Conservation (phyloP, 2,888 invertebrate species). For the Abscondita cerata region DNA sequence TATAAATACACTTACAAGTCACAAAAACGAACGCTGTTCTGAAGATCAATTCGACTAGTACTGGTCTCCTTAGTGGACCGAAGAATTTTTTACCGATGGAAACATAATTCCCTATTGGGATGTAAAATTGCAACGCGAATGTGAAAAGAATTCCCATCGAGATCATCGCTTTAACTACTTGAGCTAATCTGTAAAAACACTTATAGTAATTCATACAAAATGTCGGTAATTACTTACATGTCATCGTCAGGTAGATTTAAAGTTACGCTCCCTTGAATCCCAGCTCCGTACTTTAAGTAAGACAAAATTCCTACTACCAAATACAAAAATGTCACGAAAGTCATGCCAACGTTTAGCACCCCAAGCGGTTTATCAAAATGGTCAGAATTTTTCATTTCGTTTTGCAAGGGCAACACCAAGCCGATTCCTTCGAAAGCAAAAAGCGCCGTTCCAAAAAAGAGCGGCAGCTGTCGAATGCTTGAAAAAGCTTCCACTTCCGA, state of each 20-base stretch:
- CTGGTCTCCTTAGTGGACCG: constrained; percentile 65
- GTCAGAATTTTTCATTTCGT: constrained; percentile 83
- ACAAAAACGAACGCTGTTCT: constrained; percentile 76
- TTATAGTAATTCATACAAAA: neutral
- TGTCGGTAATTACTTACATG: constrained; percentile 59
- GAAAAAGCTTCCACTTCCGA: constrained; percentile 68
- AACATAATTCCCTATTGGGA: constrained; percentile 90
- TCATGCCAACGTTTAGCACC: constrained; percentile 90
- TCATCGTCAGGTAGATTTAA: constrained; percentile 76
- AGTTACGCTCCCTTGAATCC: constrained; percentile 84
- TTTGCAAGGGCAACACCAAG: constrained; percentile 90
- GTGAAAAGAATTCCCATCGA: constrained; percentile 86
- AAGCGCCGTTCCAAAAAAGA: constrained; percentile 95
- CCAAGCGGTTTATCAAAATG: constrained; percentile 82
- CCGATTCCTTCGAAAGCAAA: constrained; percentile 98
- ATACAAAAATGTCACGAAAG: constrained; percentile 78
- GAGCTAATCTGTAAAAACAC: constrained; percentile 73
- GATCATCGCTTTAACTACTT: constrained; percentile 83
- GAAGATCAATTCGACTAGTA: constrained; percentile 72
- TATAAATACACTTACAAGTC: constrained; percentile 69
- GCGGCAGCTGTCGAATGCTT: constrained; percentile 69
- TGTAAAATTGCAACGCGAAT: constrained; percentile 95
- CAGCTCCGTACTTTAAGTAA: constrained; percentile 87
- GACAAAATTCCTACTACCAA: constrained; percentile 85
- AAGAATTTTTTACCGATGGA: constrained; percentile 67